Evolutionary conservation across 64 coral and sea anemone species (phyloP), one percentile per base, ranked within the genome.

Genomic region (Catalaphyllia jardinei): DNA sequence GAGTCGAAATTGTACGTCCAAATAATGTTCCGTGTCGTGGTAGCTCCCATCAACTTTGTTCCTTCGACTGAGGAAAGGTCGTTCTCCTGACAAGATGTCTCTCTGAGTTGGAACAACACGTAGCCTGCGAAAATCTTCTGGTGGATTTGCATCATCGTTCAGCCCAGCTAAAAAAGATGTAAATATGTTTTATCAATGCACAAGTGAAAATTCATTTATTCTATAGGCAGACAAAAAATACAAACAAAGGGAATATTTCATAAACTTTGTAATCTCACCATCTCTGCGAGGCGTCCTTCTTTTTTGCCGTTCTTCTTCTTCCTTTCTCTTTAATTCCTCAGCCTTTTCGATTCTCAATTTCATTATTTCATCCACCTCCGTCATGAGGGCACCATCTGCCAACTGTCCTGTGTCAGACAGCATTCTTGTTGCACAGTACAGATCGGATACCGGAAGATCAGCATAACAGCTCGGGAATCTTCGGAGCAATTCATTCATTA

Each of bases 1-100:
- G 72, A 94, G 75, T 15, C 93, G 93, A 64, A 94, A 94, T 51
- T 94, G 93, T 13, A 95, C 93, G 78, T 95, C 93, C 57, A 95
- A 76, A 60, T 95, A 95, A 82, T 95, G 93, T 31, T 95, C 84
- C 17, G 89, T 20, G 20, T 77, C 28, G 20, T 88, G 22, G 60
- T 91, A 95, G 54, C 74, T 81, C 29, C 89, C 93, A 24, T 75
- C 60, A 17, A 85, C 28, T 62, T 87, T 95, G 76, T 95, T 95
- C 52, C 59, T 79, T 83, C 93, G n/a, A n/a, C n/a, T 35, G 4
- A 95, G 76, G 64, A 91, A 95, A 11, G 89, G 83, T 1, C n/a
- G 7, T n/a, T 54, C 69, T 16, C 81, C 50, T 24, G 62, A 54
- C 39, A 80, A 72, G 20, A 95, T 79, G 76, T 95, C 93, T 8